Evolutionary conservation across 2,797 vertebrate genomes (phyloP).

Genomic region (Octomys mimax): DNA sequence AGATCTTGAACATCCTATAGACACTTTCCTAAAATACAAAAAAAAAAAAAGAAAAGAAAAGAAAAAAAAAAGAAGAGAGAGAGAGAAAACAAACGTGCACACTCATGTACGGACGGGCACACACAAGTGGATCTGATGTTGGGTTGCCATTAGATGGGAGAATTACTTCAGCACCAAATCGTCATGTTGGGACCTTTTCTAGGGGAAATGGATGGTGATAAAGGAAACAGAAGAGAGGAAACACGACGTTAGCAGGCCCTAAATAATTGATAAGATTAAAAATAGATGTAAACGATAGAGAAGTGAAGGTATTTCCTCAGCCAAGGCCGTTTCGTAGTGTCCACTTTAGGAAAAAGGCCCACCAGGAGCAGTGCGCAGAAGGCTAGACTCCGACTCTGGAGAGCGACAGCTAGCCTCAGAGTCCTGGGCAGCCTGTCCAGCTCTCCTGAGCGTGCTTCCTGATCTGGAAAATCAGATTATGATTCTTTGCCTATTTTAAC

Average conservation of each 20-base stretch:
- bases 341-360: background rate
- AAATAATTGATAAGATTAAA: background rate
- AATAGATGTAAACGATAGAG: background rate
- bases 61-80: too few relatives aligned
- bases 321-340: background rate
- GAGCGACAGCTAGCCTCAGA: background rate
- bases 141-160: background rate
- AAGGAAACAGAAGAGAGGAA: background rate
- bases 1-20: too few relatives aligned
- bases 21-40: too few relatives aligned
- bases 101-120: background rate
- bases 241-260: background rate
- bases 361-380: background rate
- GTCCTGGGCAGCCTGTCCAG: background rate
- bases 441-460: background rate
- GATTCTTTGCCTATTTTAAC: constrained; percentile 19
- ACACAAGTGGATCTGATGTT: background rate
- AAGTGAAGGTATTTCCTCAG: background rate
- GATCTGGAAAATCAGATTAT: background rate
- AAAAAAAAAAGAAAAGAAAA: too few relatives aligned
- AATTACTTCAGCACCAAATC: constrained; percentile 19
- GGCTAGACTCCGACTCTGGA: background rate
- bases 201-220: background rate
- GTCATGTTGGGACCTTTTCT: background rate
- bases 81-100: background rate